Evolutionary conservation across 2,888 invertebrate genomes (phyloP), one percentile per base, ranked within the genome.

Genomic region (Allygus modestus): DNA sequence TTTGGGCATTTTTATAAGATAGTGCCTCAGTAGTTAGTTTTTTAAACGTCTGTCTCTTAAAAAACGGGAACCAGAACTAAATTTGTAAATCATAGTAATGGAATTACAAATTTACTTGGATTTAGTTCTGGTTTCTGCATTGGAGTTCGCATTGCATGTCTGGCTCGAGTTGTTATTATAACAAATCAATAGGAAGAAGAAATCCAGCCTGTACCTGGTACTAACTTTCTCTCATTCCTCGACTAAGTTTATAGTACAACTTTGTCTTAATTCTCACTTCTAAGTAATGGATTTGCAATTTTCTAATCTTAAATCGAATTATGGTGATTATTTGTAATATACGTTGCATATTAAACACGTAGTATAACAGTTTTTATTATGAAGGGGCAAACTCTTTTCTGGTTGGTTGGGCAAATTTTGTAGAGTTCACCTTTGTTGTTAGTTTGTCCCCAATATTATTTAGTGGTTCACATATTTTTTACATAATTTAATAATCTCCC

Each of bases 151-250:
- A 79, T 79, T 33, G 79, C 79, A 79, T 79, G 79, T 20, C 77
- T 58, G 51, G 12, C 41, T 41, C 37, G 9, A 37, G 37, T 58
- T 79, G 58, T 79, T 77, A 28, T 77, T 9, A 51, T 77, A 77
- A 77, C 75, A 37, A 58, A 79, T 79, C 79, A 79, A 79, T 79
- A 79, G 17, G 54, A 79, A 79, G 79, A 79, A 79, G 79, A 79
- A 79, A 79, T 79, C 58, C 79, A 33, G 51, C 20, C 31, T 28
- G 79, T 79, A 37, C 79, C 79, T 58, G 79, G 79, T 51, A 79
- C 79, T 54, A 58, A 26, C 23, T 79, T 51, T 26, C 28, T 28
- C 46, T 28, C 28, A n/a, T 28, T 46, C 1, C 75, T 77, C 23
- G 9, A 33, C 69, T 37, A 37, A 37, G 37, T 37, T 37, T 37